A percentile compares a stretch with the other conserved stretches of the same genome.
Conservation (phyloP, 1,140 invertebrate genomes). For the Heliconius hermathena region DNA sequence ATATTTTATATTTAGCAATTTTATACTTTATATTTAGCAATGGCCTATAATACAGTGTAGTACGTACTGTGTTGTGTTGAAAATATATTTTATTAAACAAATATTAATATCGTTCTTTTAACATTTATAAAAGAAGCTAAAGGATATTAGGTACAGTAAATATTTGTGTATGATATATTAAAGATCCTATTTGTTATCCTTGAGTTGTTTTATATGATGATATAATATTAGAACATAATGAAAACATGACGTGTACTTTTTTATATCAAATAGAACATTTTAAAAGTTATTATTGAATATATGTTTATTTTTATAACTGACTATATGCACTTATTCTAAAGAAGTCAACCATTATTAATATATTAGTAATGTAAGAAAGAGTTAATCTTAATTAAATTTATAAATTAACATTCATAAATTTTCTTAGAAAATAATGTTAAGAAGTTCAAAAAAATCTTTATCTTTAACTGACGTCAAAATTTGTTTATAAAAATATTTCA, state of each 20-base stretch:
- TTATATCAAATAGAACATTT: too few relatives aligned
- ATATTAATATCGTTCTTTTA: constrained; percentile 7
- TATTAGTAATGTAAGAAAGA: too few relatives aligned
- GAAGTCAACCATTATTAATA: too few relatives aligned
- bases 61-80: neutral
- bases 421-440: neutral
- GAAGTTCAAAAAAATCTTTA: neutral
- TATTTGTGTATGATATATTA: constrained; percentile 5
- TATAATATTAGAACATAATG: neutral
- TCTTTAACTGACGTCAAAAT: neutral
- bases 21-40: neutral
- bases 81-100: neutral
- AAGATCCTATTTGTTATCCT: neutral
- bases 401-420: too few relatives aligned
- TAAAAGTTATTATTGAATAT: neutral
- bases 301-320: neutral
- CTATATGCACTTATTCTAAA: neutral
- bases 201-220: constrained; percentile 7
- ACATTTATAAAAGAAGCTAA: neutral
- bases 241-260: neutral
- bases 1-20: neutral
- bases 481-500: neutral
- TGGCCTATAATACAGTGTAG: neutral
- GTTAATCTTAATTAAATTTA: too few relatives aligned
- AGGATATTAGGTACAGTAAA: constrained; percentile 11